Evolutionary conservation across 1,140 invertebrate species (phyloP), one percentile per base, ranked within the genome.

Genomic region (Cydia splendana): DNA sequence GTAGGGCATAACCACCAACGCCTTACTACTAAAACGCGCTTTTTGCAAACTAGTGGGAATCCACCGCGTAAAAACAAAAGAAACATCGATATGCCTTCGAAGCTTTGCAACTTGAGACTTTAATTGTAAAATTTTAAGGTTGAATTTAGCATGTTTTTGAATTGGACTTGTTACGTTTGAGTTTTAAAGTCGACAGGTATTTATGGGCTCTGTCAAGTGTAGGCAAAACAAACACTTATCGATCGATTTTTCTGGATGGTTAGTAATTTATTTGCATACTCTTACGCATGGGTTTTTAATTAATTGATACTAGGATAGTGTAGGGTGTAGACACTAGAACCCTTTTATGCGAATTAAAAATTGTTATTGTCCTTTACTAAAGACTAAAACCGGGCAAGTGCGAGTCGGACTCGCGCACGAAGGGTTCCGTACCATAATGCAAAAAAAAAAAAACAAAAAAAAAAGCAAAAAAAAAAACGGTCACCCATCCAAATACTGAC

Each of bases 151-250:
- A 10, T 62, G 18, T 12, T 62, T 62, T 62, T 3, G 1, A 20
- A 9, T 18, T 10, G 6, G 18, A 62, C 57, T 62, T 62, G 57
- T 62, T 24, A 62, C 57, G 20, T 62, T 62, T 78, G 42, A 2
- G 28, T 62, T 53, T 75, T 34, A 57, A 67, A 75, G 69, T 77
- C 76, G 79, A 81, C 87, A 85, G 82, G 80, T 86, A 84, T 84
- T 82, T 75, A 85, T 86, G 30, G 78, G 53, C 5, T 12, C 69
- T 78, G 67, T 80, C 78, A 81, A 78, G 69, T 81, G 13, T 65
- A 76, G 15, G 65, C 15, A 75, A 78, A 78, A 45, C n/a, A 71
- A 71, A 71, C 48, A 48, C 74, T 57, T 51, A 75, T 75, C 74
- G 42, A 75, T 75, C 24, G 74, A 24, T 28, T 42, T 74, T 45